Evolutionary conservation across 2,113 vertebrate genomes (phyloP).

Genomic region (Lutjanus erythropterus): DNA sequence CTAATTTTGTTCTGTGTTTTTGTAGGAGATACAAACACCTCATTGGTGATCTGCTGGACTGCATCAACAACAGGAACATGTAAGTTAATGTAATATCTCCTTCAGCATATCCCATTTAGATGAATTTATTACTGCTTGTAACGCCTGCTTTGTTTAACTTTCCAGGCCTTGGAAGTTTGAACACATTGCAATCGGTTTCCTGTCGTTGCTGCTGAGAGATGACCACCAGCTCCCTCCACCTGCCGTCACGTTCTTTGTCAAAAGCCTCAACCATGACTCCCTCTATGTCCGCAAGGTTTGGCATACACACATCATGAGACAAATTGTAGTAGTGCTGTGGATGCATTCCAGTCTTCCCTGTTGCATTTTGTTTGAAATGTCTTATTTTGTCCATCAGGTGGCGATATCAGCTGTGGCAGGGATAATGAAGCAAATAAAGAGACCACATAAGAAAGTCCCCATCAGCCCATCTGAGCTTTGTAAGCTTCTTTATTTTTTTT

Average conservation of each 20-base stretch:
- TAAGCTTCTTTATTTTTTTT: slow-evolving; percentile 75
- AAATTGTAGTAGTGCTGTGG: background rate
- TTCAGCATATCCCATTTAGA: background rate
- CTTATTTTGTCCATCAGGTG: slow-evolving; percentile 86
- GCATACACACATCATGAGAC: background rate
- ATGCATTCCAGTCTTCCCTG: background rate
- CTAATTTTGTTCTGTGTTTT: slow-evolving; percentile 43
- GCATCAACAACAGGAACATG: slow-evolving; percentile 93
- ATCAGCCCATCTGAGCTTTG: slow-evolving; percentile 91
- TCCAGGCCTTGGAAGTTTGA: slow-evolving; percentile 98
- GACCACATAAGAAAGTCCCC: slow-evolving; percentile 92
- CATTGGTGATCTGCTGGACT: slow-evolving; percentile 89
- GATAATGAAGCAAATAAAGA: slow-evolving; percentile 96
- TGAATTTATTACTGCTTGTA: slow-evolving; percentile 13
- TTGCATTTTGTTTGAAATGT: slow-evolving; percentile 21
- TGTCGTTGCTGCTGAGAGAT: slow-evolving; percentile 94
- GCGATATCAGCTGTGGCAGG: slow-evolving; percentile 96
- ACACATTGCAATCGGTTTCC: slow-evolving; percentile 94
- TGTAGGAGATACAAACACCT: slow-evolving; percentile 93
- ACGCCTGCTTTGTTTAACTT: slow-evolving; percentile 38
- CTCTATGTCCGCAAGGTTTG: slow-evolving; percentile 95
- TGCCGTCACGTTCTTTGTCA: slow-evolving; percentile 92
- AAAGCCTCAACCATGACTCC: slow-evolving; percentile 97
- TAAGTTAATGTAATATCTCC: slow-evolving; percentile 78
- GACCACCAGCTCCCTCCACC: slow-evolving; percentile 89